These are phyloP conservation scores for Athrips mouffetella DNA, from an alignment of 2,888 invertebrate species.

Conservation along the genomic window DNA sequence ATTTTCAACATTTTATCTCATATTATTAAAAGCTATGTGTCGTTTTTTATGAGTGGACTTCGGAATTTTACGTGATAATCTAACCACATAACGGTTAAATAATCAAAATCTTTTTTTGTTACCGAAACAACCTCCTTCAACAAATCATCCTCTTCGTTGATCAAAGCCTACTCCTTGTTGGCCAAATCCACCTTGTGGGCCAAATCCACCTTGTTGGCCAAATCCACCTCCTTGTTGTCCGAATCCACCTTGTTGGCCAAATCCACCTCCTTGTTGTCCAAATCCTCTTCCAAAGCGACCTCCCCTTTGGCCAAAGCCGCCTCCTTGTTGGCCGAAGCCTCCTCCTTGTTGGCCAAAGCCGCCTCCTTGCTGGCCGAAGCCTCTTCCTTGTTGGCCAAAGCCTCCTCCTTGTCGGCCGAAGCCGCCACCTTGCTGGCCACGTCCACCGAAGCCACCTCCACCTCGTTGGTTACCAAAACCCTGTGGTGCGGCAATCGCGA, in stretches of 20 bases:
- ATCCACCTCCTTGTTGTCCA: neutral
- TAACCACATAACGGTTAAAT: no score
- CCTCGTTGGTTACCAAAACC: conserved; percentile 12
- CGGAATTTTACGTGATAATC: no score
- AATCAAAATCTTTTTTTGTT: no score
- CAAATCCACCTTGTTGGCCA: conserved; percentile 6
- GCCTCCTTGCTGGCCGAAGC: conserved; percentile 19
- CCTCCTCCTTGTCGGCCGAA: conserved; percentile 27
- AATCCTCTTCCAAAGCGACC: neutral
- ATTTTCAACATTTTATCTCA: no score
- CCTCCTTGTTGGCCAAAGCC: conserved; percentile 15
- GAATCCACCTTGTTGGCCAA: conserved; percentile 1
- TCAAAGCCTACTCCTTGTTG: no score
- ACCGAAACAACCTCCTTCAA: no score
- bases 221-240: conserved; percentile 15
- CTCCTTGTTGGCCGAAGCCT: conserved; percentile 19
- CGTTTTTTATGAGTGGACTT: no score
- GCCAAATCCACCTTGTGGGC: no score
- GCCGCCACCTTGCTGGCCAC: conserved; percentile 24
- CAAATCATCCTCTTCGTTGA: no score
- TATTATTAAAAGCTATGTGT: no score
- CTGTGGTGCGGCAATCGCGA: conserved; percentile 19
- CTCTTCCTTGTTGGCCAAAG: conserved; percentile 17
- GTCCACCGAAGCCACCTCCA: conserved; percentile 28
- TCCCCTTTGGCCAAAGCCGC: conserved; percentile 4